Evolutionary conservation across 2,888 invertebrate species (phyloP).

Genomic region (Volucella zonaria): DNA sequence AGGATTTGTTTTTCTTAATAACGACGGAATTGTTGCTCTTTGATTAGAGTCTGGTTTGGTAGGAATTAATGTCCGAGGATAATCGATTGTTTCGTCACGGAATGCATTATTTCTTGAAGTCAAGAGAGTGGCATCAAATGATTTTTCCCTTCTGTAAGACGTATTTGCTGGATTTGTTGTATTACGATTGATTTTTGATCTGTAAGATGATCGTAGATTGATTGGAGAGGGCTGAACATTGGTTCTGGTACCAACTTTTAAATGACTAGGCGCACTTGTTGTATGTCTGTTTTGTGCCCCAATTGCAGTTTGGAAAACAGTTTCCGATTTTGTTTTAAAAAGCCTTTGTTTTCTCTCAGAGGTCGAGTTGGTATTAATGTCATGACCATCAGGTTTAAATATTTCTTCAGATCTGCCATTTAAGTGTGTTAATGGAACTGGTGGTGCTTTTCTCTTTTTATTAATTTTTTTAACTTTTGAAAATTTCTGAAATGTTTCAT

Average conservation of each 20-base stretch:
- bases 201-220: neutral
- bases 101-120: conserved; percentile 54
- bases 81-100: neutral
- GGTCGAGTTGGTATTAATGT: neutral
- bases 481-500: conserved; percentile 58
- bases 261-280: neutral
- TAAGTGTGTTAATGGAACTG: conserved; percentile 74
- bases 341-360: conserved; percentile 82
- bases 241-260: neutral
- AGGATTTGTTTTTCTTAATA: conserved; percentile 3
- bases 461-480: conserved; percentile 83
- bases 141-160: conserved; percentile 76
- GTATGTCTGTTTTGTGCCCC: neutral
- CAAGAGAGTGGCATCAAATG: conserved; percentile 76
- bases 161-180: neutral
- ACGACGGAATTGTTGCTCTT: neutral
- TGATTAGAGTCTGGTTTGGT: neutral
- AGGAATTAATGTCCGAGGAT: conserved; percentile 23
- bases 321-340: conserved; percentile 90
- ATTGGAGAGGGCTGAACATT: neutral
- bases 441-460: conserved; percentile 90
- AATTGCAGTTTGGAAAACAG: conserved; percentile 79
- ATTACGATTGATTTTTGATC: conserved; percentile 14
- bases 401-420: conserved; percentile 83
- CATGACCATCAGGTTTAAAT: neutral